Percentiles rank a stretch among this genome's conserved stretches.
phyloP scores from a whole-genome alignment of 23 tunicate genomes.

The Halocynthia aurantium region DNA sequence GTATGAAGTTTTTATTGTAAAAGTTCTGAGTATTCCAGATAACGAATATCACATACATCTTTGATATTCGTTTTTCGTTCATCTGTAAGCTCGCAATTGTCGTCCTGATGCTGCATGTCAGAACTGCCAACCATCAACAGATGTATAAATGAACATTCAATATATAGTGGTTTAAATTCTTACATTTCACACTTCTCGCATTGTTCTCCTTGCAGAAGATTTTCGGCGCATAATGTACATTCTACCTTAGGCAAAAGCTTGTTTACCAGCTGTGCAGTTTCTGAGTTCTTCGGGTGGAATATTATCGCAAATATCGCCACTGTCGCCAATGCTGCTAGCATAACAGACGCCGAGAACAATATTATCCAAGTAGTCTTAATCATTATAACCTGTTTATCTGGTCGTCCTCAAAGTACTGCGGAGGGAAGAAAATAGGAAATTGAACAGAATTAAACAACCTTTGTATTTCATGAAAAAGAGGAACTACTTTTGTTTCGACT shows the following conservation, averaged over 20 bases:
- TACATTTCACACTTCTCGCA: not conserved
- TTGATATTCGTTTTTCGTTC: not conserved
- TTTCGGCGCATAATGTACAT: not conserved
- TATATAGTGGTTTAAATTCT: not conserved
- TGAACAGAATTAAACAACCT: too few relatives aligned
- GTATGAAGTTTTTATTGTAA: too few relatives aligned
- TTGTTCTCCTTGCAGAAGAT: not conserved
- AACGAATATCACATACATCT: too few relatives aligned
- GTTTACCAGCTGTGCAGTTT: not conserved
- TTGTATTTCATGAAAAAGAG: too few relatives aligned
- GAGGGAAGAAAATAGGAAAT: too few relatives aligned
- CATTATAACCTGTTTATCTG: not conserved
- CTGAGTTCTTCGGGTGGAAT: constrained; percentile 4
- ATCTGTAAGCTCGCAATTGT: not conserved
- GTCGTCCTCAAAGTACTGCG: too few relatives aligned
- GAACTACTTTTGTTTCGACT: too few relatives aligned
- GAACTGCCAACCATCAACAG: not conserved
- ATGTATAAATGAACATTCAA: not conserved
- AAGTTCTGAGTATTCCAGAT: too few relatives aligned
- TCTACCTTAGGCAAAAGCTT: not conserved
- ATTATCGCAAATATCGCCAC: not conserved
- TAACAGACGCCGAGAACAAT: not conserved
- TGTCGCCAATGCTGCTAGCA: not conserved
- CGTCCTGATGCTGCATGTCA: not conserved
- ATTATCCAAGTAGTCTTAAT: not conserved